Evolutionary conservation across 1,140 invertebrate genomes (phyloP), one percentile per base, ranked within the genome.

Genomic region (Drosophila seguyi): DNA sequence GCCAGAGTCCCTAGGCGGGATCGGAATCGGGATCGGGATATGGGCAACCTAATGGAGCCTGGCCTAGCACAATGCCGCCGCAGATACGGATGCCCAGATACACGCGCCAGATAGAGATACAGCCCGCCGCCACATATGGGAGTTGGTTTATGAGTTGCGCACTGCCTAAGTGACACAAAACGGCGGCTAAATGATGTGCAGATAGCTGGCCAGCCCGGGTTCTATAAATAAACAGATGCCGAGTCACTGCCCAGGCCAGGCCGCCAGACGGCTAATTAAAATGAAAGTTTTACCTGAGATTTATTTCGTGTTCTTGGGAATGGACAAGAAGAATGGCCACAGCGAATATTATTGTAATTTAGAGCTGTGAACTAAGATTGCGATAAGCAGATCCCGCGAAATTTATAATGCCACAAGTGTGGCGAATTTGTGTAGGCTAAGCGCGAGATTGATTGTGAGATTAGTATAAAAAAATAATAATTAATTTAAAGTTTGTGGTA

Each of bases 81-180:
- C 50, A 48, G 72, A 65, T 48, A 75, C 52, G 78, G 78, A 69
- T 73, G 73, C 75, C 74, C 65, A 84, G 84, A 87, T 87, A 87
- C 84, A 87, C 84, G 84, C 84, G 84, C 85, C 84, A 87, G 84
- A 87, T 87, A 87, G 72, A 88, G 84, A 79, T 83, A 69, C 81
- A 55, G 42, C 34, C 48, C 39, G 57, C 45, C 36, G 52, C 53
- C 36, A 42, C 59, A 73, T 67, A 75, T 85, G 77, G 77, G 67
- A 66, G 67, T 68, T 86, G 75, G 56, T 87, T 87, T 87, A 87
- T 87, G 84, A 87, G 84, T 87, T 68, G 42, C 60, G 57, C 72
- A 75, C 56, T 76, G 65, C 58, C 75, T 78, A 88, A 87, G 77
- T 87, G 80, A 87, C 84, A 87, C 77, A 87, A 87, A 87, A 88